Conservation (phyloP, 2,797 vertebrate genomes). For the Tarsius wallacei region DNA sequence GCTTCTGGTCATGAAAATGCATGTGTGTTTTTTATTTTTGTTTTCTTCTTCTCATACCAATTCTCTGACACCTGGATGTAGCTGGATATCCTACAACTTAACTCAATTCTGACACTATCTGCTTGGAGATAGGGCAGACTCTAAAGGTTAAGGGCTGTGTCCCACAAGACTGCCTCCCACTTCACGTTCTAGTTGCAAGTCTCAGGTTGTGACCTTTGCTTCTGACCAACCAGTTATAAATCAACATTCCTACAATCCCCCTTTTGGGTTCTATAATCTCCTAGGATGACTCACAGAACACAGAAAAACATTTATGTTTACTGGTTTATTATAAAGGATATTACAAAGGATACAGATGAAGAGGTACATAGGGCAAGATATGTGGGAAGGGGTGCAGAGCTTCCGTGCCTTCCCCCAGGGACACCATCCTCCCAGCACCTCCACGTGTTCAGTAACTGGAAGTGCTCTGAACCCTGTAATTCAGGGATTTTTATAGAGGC, state of each 20-base stretch:
- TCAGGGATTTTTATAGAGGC: neutral
- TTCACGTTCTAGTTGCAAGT: neutral
- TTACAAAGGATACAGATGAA: neutral
- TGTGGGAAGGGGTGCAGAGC: neutral
- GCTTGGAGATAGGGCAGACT: neutral
- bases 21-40: no score
- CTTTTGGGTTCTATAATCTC: neutral
- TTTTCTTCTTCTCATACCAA: neutral
- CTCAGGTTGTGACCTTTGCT: no score
- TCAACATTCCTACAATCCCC: neutral
- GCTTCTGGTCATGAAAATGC: neutral
- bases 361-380: neutral
- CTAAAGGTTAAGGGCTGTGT: neutral
- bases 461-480: neutral
- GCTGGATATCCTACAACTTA: neutral
- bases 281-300: neutral
- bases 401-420: no score
- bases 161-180: neutral
- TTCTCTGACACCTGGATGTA: neutral
- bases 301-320: neutral
- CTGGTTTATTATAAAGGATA: neutral
- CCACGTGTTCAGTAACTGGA: neutral
- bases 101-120: neutral
- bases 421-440: neutral
- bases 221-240: neutral